Evolutionary conservation across 1,140 invertebrate genomes (phyloP), one percentile per base, ranked within the genome.

Genomic region (Coelopa frigida): DNA sequence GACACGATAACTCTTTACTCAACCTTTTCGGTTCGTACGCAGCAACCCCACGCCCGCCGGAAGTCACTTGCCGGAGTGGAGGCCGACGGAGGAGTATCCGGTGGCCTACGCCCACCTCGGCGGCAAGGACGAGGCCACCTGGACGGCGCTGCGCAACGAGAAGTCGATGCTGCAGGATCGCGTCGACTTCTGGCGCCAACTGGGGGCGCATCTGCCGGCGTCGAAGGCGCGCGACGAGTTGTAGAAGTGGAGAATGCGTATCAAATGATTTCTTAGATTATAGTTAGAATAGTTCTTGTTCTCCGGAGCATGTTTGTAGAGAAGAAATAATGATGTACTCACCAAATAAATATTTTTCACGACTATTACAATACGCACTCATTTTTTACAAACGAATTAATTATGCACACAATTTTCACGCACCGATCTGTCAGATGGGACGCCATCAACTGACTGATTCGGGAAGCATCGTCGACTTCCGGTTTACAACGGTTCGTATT

Each of bases 1-100:
- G 27, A 46, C 39, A 17, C 20, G 2, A 45, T 38, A 5, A 0
- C 7, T 3, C 33, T 12, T 29, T 14, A 5, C 8, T 43, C 10
- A 37, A 31, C 11, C 14, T 2, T 31, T 31, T 12, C 11, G 11
- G 11, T 14, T 20, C 18, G 23, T 56, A 53, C 57, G 5, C 45
- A 77, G 75, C 42, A 75, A 75, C 62, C 75, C 75, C 3, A 77
- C 74, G 23, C 73, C 73, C 1, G 56, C 61, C 1, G 10, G 48
- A 18, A 21, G 55, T 11, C 45, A 66, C 24, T 27, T 67, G 32
- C 38, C 70, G 0, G 72, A 68, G 20, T 78, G 76, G 76, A 61
- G 60, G 7, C 67, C 74, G 22, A 53, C 73, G 0, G 63, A 58
- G 26, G 66, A 63, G 0, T 48, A 68, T 35, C 56, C 61, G 0